Percentiles rank a stretch among this genome's conserved stretches.
Evolutionary conservation across 2,888 invertebrate genomes (phyloP).

Genomic region (Athetis lepigone): DNA sequence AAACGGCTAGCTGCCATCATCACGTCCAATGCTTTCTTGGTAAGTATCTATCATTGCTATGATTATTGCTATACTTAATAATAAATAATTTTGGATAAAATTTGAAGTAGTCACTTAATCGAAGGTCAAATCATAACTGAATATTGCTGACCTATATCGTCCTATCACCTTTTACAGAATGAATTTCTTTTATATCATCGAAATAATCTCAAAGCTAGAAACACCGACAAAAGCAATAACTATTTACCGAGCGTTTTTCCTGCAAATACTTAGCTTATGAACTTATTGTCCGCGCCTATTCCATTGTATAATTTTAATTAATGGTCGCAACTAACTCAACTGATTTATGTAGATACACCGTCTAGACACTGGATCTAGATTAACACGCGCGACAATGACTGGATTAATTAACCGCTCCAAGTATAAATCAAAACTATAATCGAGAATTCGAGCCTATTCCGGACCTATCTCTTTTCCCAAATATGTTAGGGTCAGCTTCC

Average conservation of each 20-base stretch:
- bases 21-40: constrained; percentile 81
- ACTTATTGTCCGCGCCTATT: constrained; percentile 25
- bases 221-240: constrained; percentile 2
- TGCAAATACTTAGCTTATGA: constrained; percentile 16
- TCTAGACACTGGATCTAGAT: constrained; percentile 56
- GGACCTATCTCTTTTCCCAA: too few relatives aligned
- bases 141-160: too few relatives aligned
- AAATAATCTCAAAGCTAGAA: not conserved
- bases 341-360: constrained; percentile 54
- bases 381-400: constrained; percentile 47
- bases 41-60: constrained; percentile 65
- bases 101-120: too few relatives aligned
- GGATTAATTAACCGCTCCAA: constrained; percentile 64
- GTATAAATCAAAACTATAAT: constrained; percentile 57
- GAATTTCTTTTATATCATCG: too few relatives aligned
- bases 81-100: too few relatives aligned
- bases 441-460: constrained; percentile 11
- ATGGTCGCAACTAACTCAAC: constrained; percentile 27
- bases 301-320: constrained; percentile 57
- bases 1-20: constrained; percentile 74
- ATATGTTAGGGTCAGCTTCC: too few relatives aligned
- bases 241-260: constrained; percentile 14
- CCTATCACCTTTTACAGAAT: too few relatives aligned
- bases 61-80: too few relatives aligned
- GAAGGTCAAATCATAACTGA: too few relatives aligned